Conservation (phyloP, 1,140 invertebrate genomes). For the Drosophila chauvacae region DNA sequence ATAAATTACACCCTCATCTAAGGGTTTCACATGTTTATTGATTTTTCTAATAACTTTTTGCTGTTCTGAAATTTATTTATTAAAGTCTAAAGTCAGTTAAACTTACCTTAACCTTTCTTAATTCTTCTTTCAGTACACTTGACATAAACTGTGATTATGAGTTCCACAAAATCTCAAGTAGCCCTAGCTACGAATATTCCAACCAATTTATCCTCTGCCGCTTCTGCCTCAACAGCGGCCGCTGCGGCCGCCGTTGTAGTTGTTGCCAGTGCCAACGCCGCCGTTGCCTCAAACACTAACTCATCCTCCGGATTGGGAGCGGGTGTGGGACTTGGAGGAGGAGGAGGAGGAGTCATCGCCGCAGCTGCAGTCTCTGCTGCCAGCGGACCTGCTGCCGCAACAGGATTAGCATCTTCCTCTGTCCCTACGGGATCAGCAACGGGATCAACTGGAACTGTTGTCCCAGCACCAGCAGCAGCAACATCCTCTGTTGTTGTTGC, state of each 20-base stretch:
- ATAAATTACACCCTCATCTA: neutral
- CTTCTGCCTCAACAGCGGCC: constrained; percentile 69
- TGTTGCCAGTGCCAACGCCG: constrained; percentile 70
- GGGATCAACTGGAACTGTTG: constrained; percentile 29
- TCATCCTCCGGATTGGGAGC: constrained; percentile 38
- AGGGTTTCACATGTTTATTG: neutral
- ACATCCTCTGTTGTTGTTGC: constrained; percentile 27
- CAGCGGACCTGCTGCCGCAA: constrained; percentile 5
- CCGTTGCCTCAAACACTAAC: constrained; percentile 66
- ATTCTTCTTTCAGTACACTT: constrained; percentile 70
- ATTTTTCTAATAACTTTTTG: neutral
- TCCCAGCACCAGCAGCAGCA: constrained; percentile 28
- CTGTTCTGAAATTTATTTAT: neutral
- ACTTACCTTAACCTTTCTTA: neutral
- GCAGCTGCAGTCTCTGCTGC: neutral
- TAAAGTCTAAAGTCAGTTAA: neutral
- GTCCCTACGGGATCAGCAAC: constrained; percentile 30
- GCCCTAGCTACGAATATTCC: constrained; percentile 84
- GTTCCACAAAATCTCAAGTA: constrained; percentile 85
- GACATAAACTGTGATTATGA: constrained; percentile 84
- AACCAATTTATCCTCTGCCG: constrained; percentile 80
- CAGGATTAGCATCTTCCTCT: constrained; percentile 36
- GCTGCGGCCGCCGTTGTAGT: constrained; percentile 75
- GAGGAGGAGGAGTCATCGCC: constrained; percentile 17
- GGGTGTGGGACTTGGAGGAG: constrained; percentile 25